Conservation (phyloP, 1,140 invertebrate species). For the Ceratina japonica region DNA sequence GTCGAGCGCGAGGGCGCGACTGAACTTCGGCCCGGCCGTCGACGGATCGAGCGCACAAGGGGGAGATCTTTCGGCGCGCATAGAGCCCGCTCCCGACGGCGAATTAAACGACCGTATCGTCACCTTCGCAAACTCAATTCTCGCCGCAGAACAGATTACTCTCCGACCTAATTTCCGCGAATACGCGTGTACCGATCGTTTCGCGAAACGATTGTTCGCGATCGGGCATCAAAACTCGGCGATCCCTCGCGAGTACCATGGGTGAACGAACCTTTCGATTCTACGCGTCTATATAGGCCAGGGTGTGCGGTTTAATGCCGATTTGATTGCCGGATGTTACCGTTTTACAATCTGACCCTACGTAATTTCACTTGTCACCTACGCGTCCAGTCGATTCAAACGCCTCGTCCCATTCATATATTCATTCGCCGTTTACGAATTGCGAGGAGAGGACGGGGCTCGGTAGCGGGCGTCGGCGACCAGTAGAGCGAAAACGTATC, state of each 20-base stretch:
- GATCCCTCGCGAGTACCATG: too few species aligned
- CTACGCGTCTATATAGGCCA: constrained; percentile 49
- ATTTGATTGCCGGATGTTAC: constrained; percentile 70
- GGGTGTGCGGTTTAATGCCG: constrained; percentile 45
- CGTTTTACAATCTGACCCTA: constrained; percentile 63
- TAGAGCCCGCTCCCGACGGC: background rate
- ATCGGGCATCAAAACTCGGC: too few species aligned
- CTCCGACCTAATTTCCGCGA: background rate
- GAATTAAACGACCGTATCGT: constrained; percentile 1
- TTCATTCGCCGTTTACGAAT: constrained; percentile 31
- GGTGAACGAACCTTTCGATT: constrained; percentile 51
- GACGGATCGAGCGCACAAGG: background rate
- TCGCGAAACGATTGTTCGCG: background rate
- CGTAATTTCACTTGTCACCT: constrained; percentile 46
- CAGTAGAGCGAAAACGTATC: background rate
- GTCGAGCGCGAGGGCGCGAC: constrained; percentile 52
- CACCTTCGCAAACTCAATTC: background rate
- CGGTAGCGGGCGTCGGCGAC: too few species aligned
- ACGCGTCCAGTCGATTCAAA: constrained; percentile 37
- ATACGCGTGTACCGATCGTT: background rate
- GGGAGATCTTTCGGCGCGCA: constrained; percentile 7
- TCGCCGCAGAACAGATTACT: background rate
- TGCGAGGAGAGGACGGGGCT: background rate
- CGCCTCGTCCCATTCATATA: constrained; percentile 14
- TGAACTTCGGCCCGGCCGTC: constrained; percentile 14